Conservation (phyloP, 2,113 vertebrate species). For the Spizaetus ornatus region DNA sequence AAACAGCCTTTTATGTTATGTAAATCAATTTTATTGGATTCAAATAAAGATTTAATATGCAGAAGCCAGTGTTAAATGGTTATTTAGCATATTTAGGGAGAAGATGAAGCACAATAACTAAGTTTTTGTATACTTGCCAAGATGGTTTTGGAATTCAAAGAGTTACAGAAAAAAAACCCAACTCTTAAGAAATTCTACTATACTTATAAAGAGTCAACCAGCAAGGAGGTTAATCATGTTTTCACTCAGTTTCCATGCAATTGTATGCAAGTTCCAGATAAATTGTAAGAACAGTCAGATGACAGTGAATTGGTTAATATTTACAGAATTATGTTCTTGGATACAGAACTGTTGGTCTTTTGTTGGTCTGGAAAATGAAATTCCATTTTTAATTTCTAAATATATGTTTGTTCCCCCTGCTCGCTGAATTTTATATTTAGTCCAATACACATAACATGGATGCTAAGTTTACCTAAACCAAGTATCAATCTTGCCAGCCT, state of each 20-base stretch:
- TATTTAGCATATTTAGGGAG: background rate
- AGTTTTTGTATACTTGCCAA: background rate
- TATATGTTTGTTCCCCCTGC: conserved; percentile 2
- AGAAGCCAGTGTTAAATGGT: background rate
- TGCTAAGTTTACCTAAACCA: conserved; percentile 50
- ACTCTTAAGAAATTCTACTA: background rate
- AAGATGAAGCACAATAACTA: background rate
- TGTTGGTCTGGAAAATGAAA: conserved; percentile 37
- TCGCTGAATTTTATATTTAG: conserved; percentile 49
- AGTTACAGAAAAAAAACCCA: background rate
- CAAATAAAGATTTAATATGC: background rate
- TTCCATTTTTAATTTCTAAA: conserved; percentile 41
- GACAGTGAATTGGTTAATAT: conserved; percentile 9
- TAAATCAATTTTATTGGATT: background rate
- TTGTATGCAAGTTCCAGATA: background rate
- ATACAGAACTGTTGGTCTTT: background rate
- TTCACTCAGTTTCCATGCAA: background rate
- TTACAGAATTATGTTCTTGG: background rate
- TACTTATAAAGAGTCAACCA: background rate
- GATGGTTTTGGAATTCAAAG: background rate
- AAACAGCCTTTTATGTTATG: background rate
- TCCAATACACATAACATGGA: background rate
- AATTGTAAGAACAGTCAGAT: background rate
- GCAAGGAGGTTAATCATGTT: background rate
- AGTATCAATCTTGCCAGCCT: conserved; percentile 10